Base-by-base conservation (phyloP, 2,888 invertebrate species). In the Augochlorella aurata region DNA sequence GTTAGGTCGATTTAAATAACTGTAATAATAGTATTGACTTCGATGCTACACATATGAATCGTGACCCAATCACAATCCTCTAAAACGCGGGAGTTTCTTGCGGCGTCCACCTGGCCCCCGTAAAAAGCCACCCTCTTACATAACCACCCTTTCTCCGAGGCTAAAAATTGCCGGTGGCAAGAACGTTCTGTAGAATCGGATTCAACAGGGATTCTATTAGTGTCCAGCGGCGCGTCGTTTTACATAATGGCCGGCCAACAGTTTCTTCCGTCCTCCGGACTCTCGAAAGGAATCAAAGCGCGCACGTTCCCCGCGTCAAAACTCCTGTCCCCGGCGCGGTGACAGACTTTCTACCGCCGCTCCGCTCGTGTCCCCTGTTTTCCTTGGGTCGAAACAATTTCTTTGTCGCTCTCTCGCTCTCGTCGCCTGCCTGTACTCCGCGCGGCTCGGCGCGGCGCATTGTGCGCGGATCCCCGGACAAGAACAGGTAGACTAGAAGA, bases 401-500 rank as follows among this genome's bases (percentile, higher is more conserved):
- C 66, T 71, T 44, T 18, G 16, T 45, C 47, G 21, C 8, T 44
- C 76, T 29, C 73, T 50, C 9, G 12, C 50, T 5, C 38, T 29
- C 29, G 29, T 29, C 29, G 29, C 29, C 29, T 29, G 29, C 29
- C 72, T 70, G 10, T 52, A 12, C 38, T 38, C 18, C 7, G 18
- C 18, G 50, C 10, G n/a, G 12, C 54, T n/a, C 21, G 54, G 4
- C 21, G 54, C 68, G 69, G 45, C 72, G 49, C 24, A 83, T 83
- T 83, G 83, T 79, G 70, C 8, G 49, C 54, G 54, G 69, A 58
- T 18, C 50, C 18, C 75, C 63, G 63, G 67, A 69, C 24, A 80
- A 70, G 78, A 85, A 79, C 81, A 86, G 78, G 84, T 82, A 81
- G 82, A 88, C 69, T 50, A 77, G 74, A 75, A 77, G 54, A 88